These are phyloP conservation scores for Myripristis murdjan DNA, from an alignment of 2,797 vertebrate genomes.

Conservation along the genomic window DNA sequence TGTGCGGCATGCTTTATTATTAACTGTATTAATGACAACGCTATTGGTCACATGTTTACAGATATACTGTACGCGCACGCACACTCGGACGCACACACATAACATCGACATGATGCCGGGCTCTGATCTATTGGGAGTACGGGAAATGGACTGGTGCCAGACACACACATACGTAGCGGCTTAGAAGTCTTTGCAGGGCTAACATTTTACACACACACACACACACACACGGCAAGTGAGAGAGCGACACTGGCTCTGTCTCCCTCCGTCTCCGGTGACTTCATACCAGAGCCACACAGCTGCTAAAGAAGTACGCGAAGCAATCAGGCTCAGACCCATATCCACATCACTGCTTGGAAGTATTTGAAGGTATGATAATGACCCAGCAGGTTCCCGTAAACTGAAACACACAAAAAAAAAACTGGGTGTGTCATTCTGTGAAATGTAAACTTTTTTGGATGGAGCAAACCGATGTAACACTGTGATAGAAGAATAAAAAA, in stretches of 20 bases:
- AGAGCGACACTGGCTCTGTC: constrained; percentile 26
- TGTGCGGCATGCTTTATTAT: constrained; percentile 3
- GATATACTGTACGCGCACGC: neutral
- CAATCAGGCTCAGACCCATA: neutral
- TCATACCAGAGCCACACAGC: constrained; percentile 10
- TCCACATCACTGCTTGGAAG: neutral
- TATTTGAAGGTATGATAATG: neutral
- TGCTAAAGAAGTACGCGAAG: too few species aligned
- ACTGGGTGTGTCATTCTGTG: neutral
- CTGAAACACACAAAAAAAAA: neutral
- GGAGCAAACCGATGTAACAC: too few species aligned
- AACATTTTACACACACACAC: constrained; percentile 35
- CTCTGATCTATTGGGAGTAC: constrained; percentile 66
- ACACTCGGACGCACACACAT: constrained; percentile 40
- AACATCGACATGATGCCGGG: constrained; percentile 68
- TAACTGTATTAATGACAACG: constrained; percentile 8
- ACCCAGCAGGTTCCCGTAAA: neutral
- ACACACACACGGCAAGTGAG: constrained; percentile 23
- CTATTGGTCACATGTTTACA: constrained; percentile 10
- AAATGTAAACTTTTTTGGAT: too few species aligned
- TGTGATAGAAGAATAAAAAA: neutral
- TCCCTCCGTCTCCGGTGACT: constrained; percentile 19
- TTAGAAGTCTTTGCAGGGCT: constrained; percentile 60
- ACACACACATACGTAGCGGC: constrained; percentile 59
- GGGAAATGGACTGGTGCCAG: constrained; percentile 67